Conservation (phyloP, 1,140 invertebrate genomes). For the Sarcophaga peregrina region DNA sequence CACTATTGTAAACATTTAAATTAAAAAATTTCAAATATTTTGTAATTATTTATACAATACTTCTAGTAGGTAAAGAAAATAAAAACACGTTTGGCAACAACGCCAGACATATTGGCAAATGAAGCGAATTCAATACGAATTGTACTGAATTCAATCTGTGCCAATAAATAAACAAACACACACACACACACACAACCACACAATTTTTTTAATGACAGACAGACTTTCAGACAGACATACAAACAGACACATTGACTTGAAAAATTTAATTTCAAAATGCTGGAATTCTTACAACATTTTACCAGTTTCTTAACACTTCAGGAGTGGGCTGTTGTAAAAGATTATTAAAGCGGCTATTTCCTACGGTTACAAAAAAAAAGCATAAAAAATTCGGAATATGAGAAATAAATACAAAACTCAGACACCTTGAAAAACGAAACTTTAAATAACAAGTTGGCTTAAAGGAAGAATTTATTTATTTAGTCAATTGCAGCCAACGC, state of each 20-base stretch:
- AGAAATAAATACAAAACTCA: background rate
- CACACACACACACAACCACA: background rate
- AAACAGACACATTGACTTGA: no score
- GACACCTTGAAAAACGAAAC: background rate
- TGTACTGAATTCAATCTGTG: conserved; percentile 10
- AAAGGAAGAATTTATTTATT: no score
- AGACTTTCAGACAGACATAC: no score
- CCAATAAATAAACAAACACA: background rate
- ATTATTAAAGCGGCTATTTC: background rate
- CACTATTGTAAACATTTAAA: no score
- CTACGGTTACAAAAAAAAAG: background rate
- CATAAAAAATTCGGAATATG: background rate
- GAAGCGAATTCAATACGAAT: background rate
- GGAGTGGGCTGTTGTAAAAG: background rate
- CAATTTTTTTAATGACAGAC: no score
- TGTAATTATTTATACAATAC: no score
- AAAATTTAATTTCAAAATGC: no score
- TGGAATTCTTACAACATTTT: background rate
- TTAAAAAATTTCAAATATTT: no score
- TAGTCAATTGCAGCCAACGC: no score
- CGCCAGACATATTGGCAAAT: background rate
- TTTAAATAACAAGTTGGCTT: no score
- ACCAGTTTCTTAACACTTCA: background rate
- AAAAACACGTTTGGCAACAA: background rate
- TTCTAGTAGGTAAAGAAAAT: background rate